Evolutionary conservation across 2,113 vertebrate species (phyloP).

Genomic region (Formicarius rufipectus): DNA sequence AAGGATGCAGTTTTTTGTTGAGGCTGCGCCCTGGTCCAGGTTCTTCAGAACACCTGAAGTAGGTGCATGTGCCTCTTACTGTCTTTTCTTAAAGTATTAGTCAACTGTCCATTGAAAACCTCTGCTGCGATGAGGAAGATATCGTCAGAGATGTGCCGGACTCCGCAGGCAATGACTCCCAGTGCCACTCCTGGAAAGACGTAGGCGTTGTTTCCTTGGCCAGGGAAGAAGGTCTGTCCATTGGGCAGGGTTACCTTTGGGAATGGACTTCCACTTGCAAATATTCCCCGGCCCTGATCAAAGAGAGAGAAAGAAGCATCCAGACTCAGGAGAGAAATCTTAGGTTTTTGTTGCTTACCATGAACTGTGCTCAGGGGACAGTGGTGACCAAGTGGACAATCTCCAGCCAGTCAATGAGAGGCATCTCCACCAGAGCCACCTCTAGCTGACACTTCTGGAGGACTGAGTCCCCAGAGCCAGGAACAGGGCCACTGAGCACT

Average conservation of each 20-base stretch:
- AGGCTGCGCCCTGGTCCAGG: background rate
- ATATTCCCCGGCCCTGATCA: constrained; percentile 89
- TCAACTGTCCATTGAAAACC: constrained; percentile 67
- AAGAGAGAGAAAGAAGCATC: constrained; percentile 16
- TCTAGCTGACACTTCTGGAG: background rate
- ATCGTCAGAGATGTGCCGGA: constrained; percentile 92
- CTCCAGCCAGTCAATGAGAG: background rate
- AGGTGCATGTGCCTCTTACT: background rate
- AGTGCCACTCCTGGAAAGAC: constrained; percentile 95
- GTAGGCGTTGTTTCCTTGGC: constrained; percentile 97
- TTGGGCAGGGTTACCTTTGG: constrained; percentile 85
- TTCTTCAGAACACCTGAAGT: background rate
- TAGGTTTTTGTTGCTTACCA: background rate
- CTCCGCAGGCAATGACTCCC: constrained; percentile 87
- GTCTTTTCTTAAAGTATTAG: background rate
- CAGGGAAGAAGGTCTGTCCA: constrained; percentile 90
- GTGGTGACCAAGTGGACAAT: background rate
- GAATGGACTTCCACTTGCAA: constrained; percentile 96
- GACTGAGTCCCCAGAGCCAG: background rate
- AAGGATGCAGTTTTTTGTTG: background rate
- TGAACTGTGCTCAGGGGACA: background rate
- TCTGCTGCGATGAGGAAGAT: constrained; percentile 95
- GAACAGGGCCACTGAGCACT: background rate
- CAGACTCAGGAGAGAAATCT: background rate
- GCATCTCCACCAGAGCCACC: background rate